These are phyloP conservation scores for Lamellibrachia luymesi DNA, from an alignment of 1,140 invertebrate species.

Conservation along the genomic window DNA sequence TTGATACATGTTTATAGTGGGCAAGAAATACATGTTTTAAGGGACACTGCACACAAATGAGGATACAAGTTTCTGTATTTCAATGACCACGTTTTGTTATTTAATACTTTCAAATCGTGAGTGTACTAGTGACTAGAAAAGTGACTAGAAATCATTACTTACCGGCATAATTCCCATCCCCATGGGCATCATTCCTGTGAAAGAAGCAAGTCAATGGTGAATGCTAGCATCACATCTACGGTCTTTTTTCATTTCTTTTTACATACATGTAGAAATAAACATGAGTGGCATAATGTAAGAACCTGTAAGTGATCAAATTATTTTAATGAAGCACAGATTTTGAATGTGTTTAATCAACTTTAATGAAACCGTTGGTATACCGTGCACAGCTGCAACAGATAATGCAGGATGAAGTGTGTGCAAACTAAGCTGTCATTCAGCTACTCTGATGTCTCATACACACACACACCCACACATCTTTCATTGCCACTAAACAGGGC, in stretches of 20 bases:
- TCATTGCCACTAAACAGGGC: not conserved
- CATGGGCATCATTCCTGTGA: slow-evolving; percentile 52
- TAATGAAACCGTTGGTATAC: no score
- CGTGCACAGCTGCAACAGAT: not conserved
- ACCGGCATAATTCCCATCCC: slow-evolving; percentile 50
- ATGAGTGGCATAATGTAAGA: no score
- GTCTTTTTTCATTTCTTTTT: not conserved
- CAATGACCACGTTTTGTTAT: not conserved
- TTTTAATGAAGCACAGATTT: no score
- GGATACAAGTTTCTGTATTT: not conserved
- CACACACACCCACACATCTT: not conserved
- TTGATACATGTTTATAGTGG: no score
- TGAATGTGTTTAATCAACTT: no score
- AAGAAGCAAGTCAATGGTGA: slow-evolving; percentile 11
- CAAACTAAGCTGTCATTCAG: not conserved
- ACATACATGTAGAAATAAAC: not conserved
- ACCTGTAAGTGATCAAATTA: no score
- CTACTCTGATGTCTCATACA: not conserved
- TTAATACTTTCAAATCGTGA: no score
- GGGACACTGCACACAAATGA: no score
- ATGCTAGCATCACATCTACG: not conserved
- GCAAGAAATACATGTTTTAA: no score
- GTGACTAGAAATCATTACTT: slow-evolving; percentile 31
- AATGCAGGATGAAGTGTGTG: not conserved
- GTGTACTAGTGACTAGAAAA: not conserved